Evolutionary conservation across 2,113 vertebrate species (phyloP), one percentile per base, ranked within the genome.

Genomic region (Eudyptes chrysolophus): DNA sequence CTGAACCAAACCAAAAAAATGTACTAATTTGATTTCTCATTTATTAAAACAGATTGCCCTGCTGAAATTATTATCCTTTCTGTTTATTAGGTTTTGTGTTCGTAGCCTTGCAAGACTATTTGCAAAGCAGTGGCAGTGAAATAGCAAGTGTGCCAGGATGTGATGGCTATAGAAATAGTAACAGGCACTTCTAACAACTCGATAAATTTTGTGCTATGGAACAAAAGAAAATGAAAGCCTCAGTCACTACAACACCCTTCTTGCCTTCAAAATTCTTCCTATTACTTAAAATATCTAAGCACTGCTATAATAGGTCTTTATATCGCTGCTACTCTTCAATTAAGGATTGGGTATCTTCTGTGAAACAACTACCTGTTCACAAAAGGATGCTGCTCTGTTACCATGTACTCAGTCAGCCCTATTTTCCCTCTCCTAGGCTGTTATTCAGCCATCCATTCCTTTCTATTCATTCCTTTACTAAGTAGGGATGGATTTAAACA

Each of bases 401-500:
- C n/a, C 42, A 16, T 22, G 57, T 69, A 25, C 27, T 91, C 38
- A 17, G 61, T 12, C 57, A 94, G 76, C 64, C 32, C 55, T 57
- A 2, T 92, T 89, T 74, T 61, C 60, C 36, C 42, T 95, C 58
- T 85, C 62, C 54, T 64, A 38, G 70, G 70, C 81, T 85, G 38
- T 77, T 65, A 61, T 20, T 96, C 81, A 85, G 40, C 76, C 65
- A 68, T 68, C 94, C 84, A 32, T 82, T 72, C 66, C 66, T 93
- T 92, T 80, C 89, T 90, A 46, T 94, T 97, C 66, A 96, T 95
- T 93, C 93, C 89, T 95, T 96, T 96, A 79, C 89, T 90, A 94
- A 90, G 90, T 40, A 94, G 84, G 70, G 93, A 86, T 90, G 95
- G 70, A 90, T 96, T 96, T 96, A 95, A 94, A 69, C 66, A 93